Evolutionary conservation across 2,113 vertebrate genomes (phyloP), one percentile per base, ranked within the genome.

Genomic region (Pao palembangensis): DNA sequence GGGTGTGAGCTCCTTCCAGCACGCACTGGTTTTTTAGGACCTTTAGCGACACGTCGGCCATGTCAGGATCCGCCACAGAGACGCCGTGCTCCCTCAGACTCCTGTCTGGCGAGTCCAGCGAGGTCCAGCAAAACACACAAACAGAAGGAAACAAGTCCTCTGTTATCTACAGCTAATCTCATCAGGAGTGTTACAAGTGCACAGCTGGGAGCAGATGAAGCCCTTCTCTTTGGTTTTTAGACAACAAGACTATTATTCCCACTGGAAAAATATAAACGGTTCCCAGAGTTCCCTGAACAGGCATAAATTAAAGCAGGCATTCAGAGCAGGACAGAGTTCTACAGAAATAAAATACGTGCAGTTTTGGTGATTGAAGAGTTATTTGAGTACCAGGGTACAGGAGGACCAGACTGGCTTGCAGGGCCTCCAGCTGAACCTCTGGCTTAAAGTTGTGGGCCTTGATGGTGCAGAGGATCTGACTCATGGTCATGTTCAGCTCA

Each of bases 11-110:
- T 62, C 93, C 93, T 66, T 95, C 94, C 73, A 91, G 73, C 25
- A 97, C 91, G 83, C 93, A 96, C 44, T 95, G 94, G 72, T 93
- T 96, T 79, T 93, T 94, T 81, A 95, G 81, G 43, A 93, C 87
- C 84, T 87, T 93, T 61, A 94, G 78, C 3, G 89, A 93, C 42
- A 92, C 85, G 21, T 91, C 88, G 6, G 82, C 86, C 67, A 86
- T 84, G 76, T 93, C 92, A 0, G 92, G 87, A 67, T 93, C 92
- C 16, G 86, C 84, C 2, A 90, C 78, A 0, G 90, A 91, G 53
- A 44, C 13, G 20, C 89, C 86, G 4, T 89, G 74, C 56, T 90
- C 88, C 61, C 80, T 80, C 44, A 91, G 48, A 51, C 89, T 88
- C 58, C 85, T 62, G 77, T 92, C 91, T 92, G 76, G 19, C 10